Conservation (phyloP, 2,797 vertebrate genomes). For the Bradypus variegatus region DNA sequence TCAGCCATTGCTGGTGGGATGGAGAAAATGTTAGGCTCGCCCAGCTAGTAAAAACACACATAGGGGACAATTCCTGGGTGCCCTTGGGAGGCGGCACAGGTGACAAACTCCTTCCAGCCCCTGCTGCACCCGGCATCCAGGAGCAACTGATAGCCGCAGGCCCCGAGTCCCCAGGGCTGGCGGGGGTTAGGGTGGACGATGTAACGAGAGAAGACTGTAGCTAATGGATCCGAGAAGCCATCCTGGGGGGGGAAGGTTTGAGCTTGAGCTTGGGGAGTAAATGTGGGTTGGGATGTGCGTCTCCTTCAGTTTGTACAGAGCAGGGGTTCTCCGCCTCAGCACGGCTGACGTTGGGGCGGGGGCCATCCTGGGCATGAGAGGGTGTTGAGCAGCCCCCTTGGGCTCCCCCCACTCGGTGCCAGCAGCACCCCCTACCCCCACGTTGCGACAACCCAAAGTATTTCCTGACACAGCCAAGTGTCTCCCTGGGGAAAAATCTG, state of each 20-base stretch:
- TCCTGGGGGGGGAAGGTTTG: neutral
- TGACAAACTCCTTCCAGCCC: neutral
- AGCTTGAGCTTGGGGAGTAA: neutral
- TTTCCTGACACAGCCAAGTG: neutral
- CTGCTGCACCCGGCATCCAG: neutral
- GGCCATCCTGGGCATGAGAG: rapidly evolving
- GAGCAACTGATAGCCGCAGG: no score
- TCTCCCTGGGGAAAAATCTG: neutral
- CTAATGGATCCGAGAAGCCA: neutral
- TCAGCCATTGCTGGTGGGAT: no score
- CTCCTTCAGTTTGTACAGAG: neutral
- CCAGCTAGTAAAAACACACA: no score
- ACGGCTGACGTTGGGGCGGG: neutral
- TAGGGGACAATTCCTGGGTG: neutral
- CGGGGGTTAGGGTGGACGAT: neutral
- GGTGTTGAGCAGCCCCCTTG: neutral
- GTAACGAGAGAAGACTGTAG: neutral
- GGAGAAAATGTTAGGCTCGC: neutral
- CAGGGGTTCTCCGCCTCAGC: no score
- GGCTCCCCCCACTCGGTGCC: no score
- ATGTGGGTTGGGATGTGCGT: neutral
- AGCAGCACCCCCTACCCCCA: neutral
- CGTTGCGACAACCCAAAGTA: neutral
- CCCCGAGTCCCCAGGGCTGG: no score
- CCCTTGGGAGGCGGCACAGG: neutral